These are phyloP conservation scores for Synanthedon vespiformis DNA, from an alignment of 2,888 invertebrate genomes.

Conservation along the genomic window DNA sequence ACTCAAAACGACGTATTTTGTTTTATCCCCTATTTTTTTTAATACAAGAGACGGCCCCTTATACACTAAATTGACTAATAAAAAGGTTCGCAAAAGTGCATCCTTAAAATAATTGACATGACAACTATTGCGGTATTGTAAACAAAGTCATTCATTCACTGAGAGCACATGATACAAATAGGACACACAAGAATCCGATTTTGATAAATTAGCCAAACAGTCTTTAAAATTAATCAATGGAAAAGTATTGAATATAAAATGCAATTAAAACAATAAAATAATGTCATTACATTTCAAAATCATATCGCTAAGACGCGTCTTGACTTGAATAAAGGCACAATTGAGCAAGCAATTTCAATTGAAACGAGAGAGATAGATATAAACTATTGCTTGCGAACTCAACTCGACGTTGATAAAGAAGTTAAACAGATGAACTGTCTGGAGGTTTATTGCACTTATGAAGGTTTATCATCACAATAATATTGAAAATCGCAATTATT, in stretches of 20 bases:
- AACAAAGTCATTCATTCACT: not conserved
- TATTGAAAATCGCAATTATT: constrained; percentile 7
- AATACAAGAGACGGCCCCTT: no score
- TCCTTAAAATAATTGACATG: no score
- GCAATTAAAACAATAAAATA: no score
- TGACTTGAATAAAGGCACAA: no score
- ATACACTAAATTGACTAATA: no score
- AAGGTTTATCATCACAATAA: constrained; percentile 7
- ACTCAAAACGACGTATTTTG: constrained; percentile 47
- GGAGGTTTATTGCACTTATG: constrained; percentile 7
- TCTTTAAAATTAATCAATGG: no score
- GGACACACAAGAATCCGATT: constrained; percentile 5
- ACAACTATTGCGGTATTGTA: not conserved
- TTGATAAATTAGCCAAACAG: no score
- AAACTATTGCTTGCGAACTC: not conserved
- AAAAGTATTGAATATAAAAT: no score
- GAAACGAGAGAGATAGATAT: not conserved
- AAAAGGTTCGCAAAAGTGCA: no score
- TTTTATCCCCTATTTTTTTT: constrained; percentile 10
- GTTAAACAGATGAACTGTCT: constrained; percentile 13
- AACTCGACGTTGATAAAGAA: constrained; percentile 20
- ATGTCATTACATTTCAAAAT: no score
- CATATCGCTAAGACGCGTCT: no score
- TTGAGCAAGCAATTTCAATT: not conserved
- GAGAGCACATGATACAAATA: not conserved